Conservation (phyloP, 2,113 vertebrate genomes). For the Platycercus adscitus region DNA sequence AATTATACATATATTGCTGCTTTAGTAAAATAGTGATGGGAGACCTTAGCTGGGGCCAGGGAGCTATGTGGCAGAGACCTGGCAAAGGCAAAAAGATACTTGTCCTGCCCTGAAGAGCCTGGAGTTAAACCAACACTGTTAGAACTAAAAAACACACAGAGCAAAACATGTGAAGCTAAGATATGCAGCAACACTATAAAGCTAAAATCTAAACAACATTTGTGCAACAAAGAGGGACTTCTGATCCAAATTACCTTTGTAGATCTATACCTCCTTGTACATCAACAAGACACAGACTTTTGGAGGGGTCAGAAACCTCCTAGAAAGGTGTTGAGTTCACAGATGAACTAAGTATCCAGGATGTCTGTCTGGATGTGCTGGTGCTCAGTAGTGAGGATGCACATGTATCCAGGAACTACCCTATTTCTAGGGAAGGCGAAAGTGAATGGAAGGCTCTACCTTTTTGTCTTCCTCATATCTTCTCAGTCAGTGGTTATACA, state of each 20-base stretch:
- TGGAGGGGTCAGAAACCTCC: background rate
- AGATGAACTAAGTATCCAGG: background rate
- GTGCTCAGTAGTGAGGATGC: background rate
- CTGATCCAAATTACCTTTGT: background rate
- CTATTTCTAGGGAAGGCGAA: background rate
- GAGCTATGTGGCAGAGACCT: background rate
- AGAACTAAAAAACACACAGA: background rate
- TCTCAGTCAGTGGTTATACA: background rate
- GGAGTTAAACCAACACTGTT: background rate
- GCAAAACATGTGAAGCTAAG: background rate
- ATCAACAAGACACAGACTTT: background rate
- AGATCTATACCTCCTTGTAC: background rate
- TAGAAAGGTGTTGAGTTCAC: background rate
- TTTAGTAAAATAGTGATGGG: background rate
- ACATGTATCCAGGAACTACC: accelerated
- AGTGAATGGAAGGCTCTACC: background rate
- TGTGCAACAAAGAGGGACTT: background rate
- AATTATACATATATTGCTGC: background rate
- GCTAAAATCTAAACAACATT: background rate
- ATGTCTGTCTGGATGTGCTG: background rate
- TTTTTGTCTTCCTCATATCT: background rate
- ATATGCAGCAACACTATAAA: background rate
- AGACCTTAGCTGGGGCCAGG: background rate
- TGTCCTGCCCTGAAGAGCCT: background rate
- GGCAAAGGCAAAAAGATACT: background rate